Evolutionary conservation across 2,113 vertebrate genomes (phyloP).

Genomic region (Ceyx cyanopectus): DNA sequence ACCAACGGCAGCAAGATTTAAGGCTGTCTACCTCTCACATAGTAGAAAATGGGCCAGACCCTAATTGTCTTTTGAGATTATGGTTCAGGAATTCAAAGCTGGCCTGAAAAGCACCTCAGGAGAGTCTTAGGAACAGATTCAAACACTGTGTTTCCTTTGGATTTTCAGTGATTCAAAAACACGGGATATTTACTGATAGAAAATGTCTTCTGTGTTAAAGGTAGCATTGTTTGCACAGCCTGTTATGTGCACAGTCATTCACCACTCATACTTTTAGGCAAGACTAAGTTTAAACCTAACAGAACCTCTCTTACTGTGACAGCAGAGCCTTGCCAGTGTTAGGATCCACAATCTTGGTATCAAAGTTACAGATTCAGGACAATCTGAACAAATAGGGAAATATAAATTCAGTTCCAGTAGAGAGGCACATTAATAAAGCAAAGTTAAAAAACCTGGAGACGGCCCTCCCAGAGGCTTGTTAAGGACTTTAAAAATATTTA

Average conservation of each 20-base stretch:
- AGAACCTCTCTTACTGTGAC: background rate
- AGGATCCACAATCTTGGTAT: background rate
- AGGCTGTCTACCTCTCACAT: background rate
- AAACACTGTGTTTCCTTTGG: background rate
- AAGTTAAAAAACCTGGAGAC: background rate
- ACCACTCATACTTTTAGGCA: background rate
- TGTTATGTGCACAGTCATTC: background rate
- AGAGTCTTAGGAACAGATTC: background rate
- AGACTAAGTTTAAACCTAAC: background rate
- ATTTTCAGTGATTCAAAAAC: background rate
- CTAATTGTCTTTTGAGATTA: background rate
- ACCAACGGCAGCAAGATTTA: background rate
- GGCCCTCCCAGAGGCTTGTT: background rate
- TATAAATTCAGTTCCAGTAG: background rate
- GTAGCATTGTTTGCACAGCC: background rate
- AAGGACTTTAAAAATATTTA: background rate
- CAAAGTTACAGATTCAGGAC: background rate
- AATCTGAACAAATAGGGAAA: background rate
- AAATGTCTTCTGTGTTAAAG: background rate
- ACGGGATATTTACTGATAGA: background rate
- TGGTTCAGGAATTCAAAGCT: background rate
- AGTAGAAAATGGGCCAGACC: background rate
- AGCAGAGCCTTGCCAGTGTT: background rate
- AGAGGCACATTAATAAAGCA: background rate
- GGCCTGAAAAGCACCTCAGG: background rate